Evolutionary conservation across 37 sponge, comb jelly and placozoan genomes (phyloP).

Genomic region (Hexactinellida sp.): DNA sequence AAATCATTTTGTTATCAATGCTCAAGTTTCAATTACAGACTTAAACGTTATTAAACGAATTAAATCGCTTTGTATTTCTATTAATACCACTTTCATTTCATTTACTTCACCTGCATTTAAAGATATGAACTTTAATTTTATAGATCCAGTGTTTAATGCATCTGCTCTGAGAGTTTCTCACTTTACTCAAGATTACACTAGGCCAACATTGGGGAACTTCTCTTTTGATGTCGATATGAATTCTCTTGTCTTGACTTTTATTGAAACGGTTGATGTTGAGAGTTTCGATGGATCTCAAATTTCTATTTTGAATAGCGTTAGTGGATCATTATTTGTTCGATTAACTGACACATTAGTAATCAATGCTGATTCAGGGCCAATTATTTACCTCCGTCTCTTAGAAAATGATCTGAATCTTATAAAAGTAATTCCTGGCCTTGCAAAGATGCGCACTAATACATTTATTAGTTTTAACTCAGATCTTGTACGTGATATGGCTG

Average conservation of each 20-base stretch:
- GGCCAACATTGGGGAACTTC: constrained; percentile 38
- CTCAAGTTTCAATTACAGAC: constrained; percentile 33
- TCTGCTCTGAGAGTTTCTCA: constrained; percentile 19
- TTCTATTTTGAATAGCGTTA: not conserved
- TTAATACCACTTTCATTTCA: constrained; percentile 42
- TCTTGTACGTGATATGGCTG: constrained; percentile 42
- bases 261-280: constrained; percentile 48
- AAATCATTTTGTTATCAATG: constrained; percentile 13
- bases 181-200: constrained; percentile 36
- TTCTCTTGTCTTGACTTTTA: constrained; percentile 45
- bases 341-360: not conserved
- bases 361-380: not conserved
- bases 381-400: constrained; percentile 27
- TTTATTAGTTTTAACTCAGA: constrained; percentile 29
- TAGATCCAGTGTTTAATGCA: constrained; percentile 4
- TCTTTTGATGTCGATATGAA: constrained; percentile 50
- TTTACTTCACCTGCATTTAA: constrained; percentile 22
- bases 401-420: constrained; percentile 44
- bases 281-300: constrained; percentile 23
- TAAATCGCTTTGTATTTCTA: constrained; percentile 29
- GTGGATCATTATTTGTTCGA: not conserved
- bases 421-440: constrained; percentile 37
- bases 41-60: constrained; percentile 50
- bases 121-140: constrained; percentile 39
- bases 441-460: constrained; percentile 29